phyloP scores from a whole-genome alignment of 2,113 vertebrate species.

The Rhinichthys klamathensis region DNA sequence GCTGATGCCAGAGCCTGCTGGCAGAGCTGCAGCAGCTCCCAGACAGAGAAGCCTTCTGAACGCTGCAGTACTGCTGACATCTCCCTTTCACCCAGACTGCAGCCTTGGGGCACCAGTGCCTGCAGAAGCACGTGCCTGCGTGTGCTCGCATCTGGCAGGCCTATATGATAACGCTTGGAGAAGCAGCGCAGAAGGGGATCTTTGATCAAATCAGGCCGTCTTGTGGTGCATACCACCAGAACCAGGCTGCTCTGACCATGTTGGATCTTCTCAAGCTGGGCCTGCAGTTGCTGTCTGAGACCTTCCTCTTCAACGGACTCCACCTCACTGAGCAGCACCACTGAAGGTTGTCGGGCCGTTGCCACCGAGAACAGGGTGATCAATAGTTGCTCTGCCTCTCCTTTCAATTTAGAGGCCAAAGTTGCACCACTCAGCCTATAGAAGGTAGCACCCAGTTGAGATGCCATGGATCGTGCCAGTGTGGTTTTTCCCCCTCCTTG shows the following conservation, averaged over 20 bases:
- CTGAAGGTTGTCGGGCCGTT: constrained; percentile 80
- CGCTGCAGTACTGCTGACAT: constrained; percentile 85
- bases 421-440: constrained; percentile 81
- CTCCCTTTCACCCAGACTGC: constrained; percentile 86
- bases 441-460: constrained; percentile 89
- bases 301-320: constrained; percentile 80
- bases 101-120: constrained; percentile 83
- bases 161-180: constrained; percentile 86
- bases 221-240: constrained; percentile 86
- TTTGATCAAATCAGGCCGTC: constrained; percentile 87
- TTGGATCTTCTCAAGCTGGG: constrained; percentile 84
- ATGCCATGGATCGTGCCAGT: constrained; percentile 86
- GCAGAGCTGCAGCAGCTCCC: constrained; percentile 88
- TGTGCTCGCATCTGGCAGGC: constrained; percentile 80
- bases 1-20: constrained; percentile 83
- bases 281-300: constrained; percentile 83
- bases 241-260: constrained; percentile 76
- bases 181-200: constrained; percentile 88
- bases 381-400: constrained; percentile 88
- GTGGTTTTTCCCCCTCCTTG: constrained; percentile 86
- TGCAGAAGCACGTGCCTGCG: constrained; percentile 88
- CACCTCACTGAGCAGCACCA: constrained; percentile 88
- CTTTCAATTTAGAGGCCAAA: constrained; percentile 85
- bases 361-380: constrained; percentile 86
- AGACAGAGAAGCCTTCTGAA: constrained; percentile 87